These are phyloP conservation scores for Rhamnusium bicolor DNA, from an alignment of 2,888 invertebrate genomes.

Conservation along the genomic window DNA sequence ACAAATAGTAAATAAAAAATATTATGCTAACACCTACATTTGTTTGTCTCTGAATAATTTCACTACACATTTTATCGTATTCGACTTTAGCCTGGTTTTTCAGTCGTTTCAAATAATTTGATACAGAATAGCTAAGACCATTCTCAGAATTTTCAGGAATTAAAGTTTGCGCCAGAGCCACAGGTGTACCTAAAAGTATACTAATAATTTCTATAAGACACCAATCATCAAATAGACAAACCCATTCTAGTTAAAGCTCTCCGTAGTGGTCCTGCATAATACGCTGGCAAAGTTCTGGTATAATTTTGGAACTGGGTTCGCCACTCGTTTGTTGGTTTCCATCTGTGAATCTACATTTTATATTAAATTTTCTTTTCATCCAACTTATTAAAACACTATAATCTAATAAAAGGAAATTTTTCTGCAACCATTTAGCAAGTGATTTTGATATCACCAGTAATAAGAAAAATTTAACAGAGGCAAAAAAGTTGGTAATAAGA, in stretches of 20 bases:
- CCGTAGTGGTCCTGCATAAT: conserved; percentile 91
- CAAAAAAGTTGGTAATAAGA: no score
- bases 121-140: conserved; percentile 92
- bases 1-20: no score
- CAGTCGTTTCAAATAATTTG: conserved; percentile 94
- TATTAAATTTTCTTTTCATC: background rate
- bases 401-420: background rate
- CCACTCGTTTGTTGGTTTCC: conserved; percentile 95
- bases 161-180: conserved; percentile 85
- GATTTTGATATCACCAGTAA: no score
- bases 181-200: conserved; percentile 75
- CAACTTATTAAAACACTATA: background rate
- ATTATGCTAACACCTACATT: conserved; percentile 61
- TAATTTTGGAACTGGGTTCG: conserved; percentile 94
- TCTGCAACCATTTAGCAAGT: background rate
- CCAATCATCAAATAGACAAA: background rate
- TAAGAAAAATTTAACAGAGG: no score
- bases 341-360: conserved; percentile 83
- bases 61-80: conserved; percentile 89
- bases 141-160: conserved; percentile 95
- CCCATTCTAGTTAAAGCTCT: conserved; percentile 94
- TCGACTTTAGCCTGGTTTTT: conserved; percentile 95
- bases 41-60: conserved; percentile 79
- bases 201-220: background rate
- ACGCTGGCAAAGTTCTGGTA: conserved; percentile 95